A percentile compares a stretch with the other conserved stretches of the same genome.
phyloP scores from a whole-genome alignment of 2,797 vertebrate species.

The Gallinago stenura region DNA sequence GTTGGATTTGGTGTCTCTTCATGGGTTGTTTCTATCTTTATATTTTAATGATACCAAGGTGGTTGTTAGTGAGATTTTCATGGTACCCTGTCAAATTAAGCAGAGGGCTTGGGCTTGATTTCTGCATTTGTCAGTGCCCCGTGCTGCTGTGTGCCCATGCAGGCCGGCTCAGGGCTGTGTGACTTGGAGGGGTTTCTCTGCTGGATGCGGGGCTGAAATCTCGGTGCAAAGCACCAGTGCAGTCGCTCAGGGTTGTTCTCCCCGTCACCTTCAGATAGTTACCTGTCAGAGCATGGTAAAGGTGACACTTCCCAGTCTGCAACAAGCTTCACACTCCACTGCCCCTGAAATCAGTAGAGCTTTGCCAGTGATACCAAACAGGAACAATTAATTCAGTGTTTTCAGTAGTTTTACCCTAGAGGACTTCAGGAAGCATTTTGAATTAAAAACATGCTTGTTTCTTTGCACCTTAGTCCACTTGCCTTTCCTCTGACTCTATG shows the following conservation, averaged over 20 bases:
- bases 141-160: rapidly evolving
- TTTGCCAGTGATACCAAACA: background rate
- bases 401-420: background rate
- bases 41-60: constrained; percentile 15
- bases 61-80: constrained; percentile 31
- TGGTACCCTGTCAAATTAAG: constrained; percentile 25
- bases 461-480: background rate
- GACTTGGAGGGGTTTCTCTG: background rate
- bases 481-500: background rate
- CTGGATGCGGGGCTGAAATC: background rate
- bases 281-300: background rate
- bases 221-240: background rate
- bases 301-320: background rate
- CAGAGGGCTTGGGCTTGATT: background rate
- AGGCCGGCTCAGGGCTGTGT: rapidly evolving
- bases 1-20: constrained; percentile 14
- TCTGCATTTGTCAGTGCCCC: background rate
- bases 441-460: background rate
- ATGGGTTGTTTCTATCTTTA: constrained; percentile 45
- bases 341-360: background rate
- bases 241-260: rapidly evolving
- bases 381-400: background rate
- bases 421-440: background rate
- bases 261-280: background rate
- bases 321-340: background rate